Base-by-base conservation (phyloP, 2,888 invertebrate genomes). In the Cosmorhoe ocellata region DNA sequence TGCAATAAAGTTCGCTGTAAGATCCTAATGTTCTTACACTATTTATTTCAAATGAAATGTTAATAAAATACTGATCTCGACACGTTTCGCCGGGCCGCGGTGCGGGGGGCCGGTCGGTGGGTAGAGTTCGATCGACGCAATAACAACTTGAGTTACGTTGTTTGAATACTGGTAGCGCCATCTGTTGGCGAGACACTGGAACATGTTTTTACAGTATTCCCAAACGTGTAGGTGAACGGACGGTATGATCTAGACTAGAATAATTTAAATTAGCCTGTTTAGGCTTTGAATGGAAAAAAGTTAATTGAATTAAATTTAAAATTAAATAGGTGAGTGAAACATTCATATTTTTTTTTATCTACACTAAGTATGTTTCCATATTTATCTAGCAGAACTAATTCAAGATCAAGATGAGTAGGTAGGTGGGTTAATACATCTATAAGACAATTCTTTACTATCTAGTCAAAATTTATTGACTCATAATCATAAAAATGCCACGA, bases 81-180 rank as follows among this genome's bases (percentile, higher is more conserved):
- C 61, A 59, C 57, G 59, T 59, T 59, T 56, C 34, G 39, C 53
- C 32, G 46, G 18, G 47, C 37, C 42, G 34, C 18, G 26, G 27
- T 14, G 32, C 13, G 26, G 13, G 44, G 40, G 41, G 51, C 18
- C 38, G 28, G 32, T 22, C 33, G 36, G 24, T 26, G 40, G 5
- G 11, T 30, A 22, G 22, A 41, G 36, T 56, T 59, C 57, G 59
- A 57, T 59, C 59, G 57, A 13, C 37, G 33, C 9, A 41, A 31
- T 34, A n/a, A 11, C 28, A 41, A 26, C 26, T 28, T 32, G n/a
- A n/a, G 10, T 37, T 2, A 12, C n/a, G 28, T 13, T 10, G 24
- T 46, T 55, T 39, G 10, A 53, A n/a, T 14, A 69, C 73, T 24
- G 46, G 64, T 77, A 69, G 44, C 79, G 77, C 77, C 80, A 79